Percentiles rank a stretch among this genome's conserved stretches.
Evolutionary conservation across 2,113 vertebrate species (phyloP).

Genomic region (Microcebus jonahi): DNA sequence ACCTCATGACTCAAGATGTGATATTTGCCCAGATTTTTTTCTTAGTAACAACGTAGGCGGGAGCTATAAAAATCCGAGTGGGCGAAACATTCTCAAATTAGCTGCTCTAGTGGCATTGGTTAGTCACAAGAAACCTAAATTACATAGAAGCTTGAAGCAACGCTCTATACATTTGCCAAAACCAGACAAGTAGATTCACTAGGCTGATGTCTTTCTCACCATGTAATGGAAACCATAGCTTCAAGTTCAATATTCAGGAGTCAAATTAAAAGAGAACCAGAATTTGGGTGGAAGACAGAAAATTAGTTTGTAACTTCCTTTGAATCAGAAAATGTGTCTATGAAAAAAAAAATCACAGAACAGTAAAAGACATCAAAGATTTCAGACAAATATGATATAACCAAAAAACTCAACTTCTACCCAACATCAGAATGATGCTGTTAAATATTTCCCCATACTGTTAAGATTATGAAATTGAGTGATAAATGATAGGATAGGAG

Average conservation of each 20-base stretch:
- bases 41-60: conserved; percentile 72
- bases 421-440: background rate
- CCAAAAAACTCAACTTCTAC: background rate
- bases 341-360: background rate
- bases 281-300: background rate
- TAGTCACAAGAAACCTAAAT: conserved; percentile 61
- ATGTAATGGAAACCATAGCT: background rate
- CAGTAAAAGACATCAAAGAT: background rate
- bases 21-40: conserved; percentile 66
- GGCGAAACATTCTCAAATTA: conserved; percentile 67
- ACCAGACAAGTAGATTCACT: background rate
- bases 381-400: conserved; percentile 9
- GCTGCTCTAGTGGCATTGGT: conserved; percentile 54
- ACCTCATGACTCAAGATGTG: conserved; percentile 57
- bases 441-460: background rate
- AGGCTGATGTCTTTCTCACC: background rate
- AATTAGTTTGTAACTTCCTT: background rate
- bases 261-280: background rate
- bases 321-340: background rate
- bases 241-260: background rate
- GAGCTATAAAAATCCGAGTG: conserved; percentile 69
- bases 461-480: conserved; percentile 13
- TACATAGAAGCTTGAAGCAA: background rate
- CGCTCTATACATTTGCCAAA: background rate
- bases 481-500: background rate